Evolutionary conservation across 2,797 vertebrate species (phyloP).

Genomic region (Mormyrops boulengeri): DNA sequence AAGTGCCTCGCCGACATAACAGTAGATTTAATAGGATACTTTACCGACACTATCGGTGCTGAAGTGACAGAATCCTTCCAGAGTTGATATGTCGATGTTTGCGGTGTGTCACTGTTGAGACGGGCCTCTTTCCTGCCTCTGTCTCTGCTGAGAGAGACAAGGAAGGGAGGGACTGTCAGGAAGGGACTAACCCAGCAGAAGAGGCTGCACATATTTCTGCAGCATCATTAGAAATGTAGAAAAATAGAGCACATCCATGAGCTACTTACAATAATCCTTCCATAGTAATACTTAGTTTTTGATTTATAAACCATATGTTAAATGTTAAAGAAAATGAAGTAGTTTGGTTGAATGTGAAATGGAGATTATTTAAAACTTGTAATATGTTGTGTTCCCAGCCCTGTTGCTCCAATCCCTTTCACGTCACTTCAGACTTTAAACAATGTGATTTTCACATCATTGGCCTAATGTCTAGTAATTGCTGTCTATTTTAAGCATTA

Average conservation of each 20-base stretch:
- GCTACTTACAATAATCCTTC: not conserved
- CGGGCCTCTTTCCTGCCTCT: not conserved
- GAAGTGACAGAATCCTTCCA: not conserved
- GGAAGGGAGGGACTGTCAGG: constrained; percentile 6
- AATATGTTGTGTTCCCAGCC: not conserved
- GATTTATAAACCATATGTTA: not conserved
- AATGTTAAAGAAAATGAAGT: not conserved
- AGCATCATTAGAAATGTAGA: not conserved
- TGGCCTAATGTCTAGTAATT: not conserved
- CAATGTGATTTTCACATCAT: not conserved
- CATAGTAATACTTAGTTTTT: not conserved
- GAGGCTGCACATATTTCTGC: not conserved
- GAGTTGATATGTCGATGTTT: not conserved
- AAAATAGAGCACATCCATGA: not conserved
- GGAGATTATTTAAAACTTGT: not conserved
- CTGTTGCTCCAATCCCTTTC: not conserved
- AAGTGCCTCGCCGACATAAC: constrained; percentile 55
- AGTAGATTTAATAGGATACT: not conserved
- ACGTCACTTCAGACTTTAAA: not conserved
- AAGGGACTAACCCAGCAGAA: not conserved
- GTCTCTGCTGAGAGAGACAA: not conserved
- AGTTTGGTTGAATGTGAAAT: not conserved
- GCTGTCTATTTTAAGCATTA: not conserved
- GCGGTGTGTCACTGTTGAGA: not conserved
- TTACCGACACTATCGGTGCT: not conserved